phyloP scores from a whole-genome alignment of 2,888 invertebrate species.

The Rosalia funebris region DNA sequence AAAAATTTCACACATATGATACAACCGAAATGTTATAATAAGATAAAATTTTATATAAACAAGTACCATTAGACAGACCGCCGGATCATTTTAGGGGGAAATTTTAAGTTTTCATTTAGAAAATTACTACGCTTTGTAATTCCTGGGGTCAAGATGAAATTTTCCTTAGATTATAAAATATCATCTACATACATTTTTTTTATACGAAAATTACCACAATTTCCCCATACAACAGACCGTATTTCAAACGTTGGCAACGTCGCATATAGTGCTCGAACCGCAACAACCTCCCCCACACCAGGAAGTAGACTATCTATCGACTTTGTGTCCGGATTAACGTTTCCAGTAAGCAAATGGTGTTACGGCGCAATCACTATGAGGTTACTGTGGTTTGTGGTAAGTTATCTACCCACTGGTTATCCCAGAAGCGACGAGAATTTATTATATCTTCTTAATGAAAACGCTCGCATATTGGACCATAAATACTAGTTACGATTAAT shows the following conservation, averaged over 20 bases:
- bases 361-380: constrained; percentile 27
- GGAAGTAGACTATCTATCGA: constrained; percentile 29
- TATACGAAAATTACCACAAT: no score
- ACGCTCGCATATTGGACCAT: constrained; percentile 24
- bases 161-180: not conserved
- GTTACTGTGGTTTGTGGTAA: constrained; percentile 23
- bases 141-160: not conserved
- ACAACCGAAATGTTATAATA: no score
- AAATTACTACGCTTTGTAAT: no score
- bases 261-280: no score
- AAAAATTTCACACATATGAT: no score
- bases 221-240: no score
- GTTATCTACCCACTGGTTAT: constrained; percentile 11
- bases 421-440: constrained; percentile 18
- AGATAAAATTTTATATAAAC: no score
- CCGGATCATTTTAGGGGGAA: no score
- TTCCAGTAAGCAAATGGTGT: constrained; percentile 30
- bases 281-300: constrained; percentile 3
- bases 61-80: no score
- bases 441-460: constrained; percentile 32
- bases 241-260: no score
- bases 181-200: no score
- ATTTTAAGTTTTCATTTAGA: no score
- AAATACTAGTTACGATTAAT: constrained; percentile 23
- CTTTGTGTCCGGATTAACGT: constrained; percentile 28